Evolutionary conservation across 2,113 vertebrate genomes (phyloP).

Genomic region (Lethenteron reissneri): DNA sequence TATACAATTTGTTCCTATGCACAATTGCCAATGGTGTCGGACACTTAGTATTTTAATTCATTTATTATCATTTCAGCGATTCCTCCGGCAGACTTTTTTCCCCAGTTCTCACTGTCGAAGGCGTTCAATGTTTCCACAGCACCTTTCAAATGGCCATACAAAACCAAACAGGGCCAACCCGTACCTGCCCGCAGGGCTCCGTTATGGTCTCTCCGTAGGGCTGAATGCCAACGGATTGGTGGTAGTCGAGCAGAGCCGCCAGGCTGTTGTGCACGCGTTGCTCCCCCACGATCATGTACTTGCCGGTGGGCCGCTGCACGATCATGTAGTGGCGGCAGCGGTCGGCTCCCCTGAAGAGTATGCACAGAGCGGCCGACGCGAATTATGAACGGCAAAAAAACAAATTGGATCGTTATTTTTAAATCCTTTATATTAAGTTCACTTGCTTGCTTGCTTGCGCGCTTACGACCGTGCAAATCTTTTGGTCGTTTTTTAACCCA

Average conservation of each 20-base stretch:
- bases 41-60: neutral
- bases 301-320: slow-evolving; percentile 23
- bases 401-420: no score
- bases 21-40: neutral
- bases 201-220: slow-evolving; percentile 29
- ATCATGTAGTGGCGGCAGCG: slow-evolving; percentile 35
- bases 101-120: neutral
- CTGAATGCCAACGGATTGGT: slow-evolving; percentile 24
- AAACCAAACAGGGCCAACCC: neutral
- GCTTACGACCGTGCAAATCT: no score
- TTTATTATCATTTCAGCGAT: no score
- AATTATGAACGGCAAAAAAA: neutral
- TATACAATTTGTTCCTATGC: neutral
- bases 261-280: slow-evolving; percentile 25
- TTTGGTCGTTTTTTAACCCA: no score
- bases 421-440: no score
- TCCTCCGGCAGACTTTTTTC: neutral
- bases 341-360: slow-evolving; percentile 14
- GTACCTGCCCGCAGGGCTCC: slow-evolving; percentile 26
- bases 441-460: no score
- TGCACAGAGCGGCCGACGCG: fast-evolving
- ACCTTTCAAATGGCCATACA: neutral
- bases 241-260: slow-evolving; percentile 18
- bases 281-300: slow-evolving; percentile 34
- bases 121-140: neutral